Evolutionary conservation across 2,113 vertebrate genomes (phyloP), one percentile per base, ranked within the genome.

Genomic region (Ondatra zibethicus): DNA sequence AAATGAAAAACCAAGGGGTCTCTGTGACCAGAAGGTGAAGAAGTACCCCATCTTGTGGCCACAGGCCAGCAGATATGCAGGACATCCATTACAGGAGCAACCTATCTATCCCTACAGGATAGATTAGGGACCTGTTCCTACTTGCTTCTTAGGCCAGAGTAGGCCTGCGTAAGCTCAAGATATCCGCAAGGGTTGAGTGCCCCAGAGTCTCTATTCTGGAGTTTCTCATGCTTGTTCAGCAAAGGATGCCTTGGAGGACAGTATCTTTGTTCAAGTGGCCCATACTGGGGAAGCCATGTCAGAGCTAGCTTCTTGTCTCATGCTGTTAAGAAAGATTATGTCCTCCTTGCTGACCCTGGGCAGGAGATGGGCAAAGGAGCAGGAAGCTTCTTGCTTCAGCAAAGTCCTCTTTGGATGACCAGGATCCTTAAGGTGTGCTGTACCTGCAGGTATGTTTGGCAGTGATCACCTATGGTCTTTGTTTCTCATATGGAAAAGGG

Each of bases 11-110:
- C 0, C 2, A 7, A 25, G 50, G 9, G 42, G 27, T 19, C 29
- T 16, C 29, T 23, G 39, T 63, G 29, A 42, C 39, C 25, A 42
- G 17, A n/a, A 61, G 27, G 52, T 6, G 3, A 11, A 27, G 0
- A 29, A 29, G 36, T 45, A 52, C 2, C 33, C 70, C 7, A 17
- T 58, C n/a, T 52, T 29, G 0, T 0, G 0, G 73, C 39, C 23
- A 29, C 33, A 7, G 3, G 10, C 25, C 23, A 50, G n/a, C 4
- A 45, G 25, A 61, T 31, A 29, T 31, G 21, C 25, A 31, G 33
- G 36, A 29, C 17, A 25, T 55, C 61, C 8, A 63, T 91, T 36
- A 9, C 13, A 31, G 25, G 63, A 47, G 14, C 70, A 61, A 31
- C 8, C 68, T 42, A 1, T 16, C 14, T 55, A 21, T 29, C 52